Conservation (phyloP, 2,113 vertebrate genomes). For the Centropristis striata region DNA sequence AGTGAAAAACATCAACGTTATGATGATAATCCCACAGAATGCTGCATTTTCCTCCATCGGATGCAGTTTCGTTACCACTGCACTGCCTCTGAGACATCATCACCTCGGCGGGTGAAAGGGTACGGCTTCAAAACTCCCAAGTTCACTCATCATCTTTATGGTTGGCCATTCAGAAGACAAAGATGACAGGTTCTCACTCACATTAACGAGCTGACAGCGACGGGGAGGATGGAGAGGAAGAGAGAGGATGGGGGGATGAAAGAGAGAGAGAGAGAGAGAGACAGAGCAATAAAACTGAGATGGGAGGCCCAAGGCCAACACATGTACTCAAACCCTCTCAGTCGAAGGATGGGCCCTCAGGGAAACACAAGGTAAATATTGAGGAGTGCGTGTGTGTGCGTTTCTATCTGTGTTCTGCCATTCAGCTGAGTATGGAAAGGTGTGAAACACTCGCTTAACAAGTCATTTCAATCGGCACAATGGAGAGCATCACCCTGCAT, state of each 20-base stretch:
- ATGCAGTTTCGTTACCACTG: conserved; percentile 1
- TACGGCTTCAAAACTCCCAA: conserved; percentile 63
- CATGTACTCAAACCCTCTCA: conserved; percentile 39
- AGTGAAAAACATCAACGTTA: not conserved
- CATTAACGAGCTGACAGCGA: conserved; percentile 75
- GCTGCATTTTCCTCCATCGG: not conserved
- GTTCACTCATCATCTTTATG: conserved; percentile 80
- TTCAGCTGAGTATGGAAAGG: not conserved
- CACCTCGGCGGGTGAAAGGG: conserved; percentile 64
- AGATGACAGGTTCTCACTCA: conserved; percentile 81
- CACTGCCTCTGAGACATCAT: conserved; percentile 53
- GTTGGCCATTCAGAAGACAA: conserved; percentile 71
- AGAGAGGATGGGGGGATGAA: conserved; percentile 44
- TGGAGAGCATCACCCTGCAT: not conserved
- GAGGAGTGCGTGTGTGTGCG: conserved; percentile 1
- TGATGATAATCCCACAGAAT: not conserved
- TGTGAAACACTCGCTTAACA: conserved; percentile 4
- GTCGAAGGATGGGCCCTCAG: conserved; percentile 35
- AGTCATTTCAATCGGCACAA: not conserved
- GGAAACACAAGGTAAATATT: not conserved
- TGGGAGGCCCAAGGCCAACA: conserved; percentile 69
- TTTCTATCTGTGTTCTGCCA: not conserved
- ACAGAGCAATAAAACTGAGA: conserved; percentile 65
- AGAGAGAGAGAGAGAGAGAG: conserved; percentile 27
- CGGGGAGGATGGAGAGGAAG: conserved; percentile 47